Percentiles rank a stretch among this genome's conserved stretches.
phyloP scores from a whole-genome alignment of 1,140 invertebrate species.

The Teleopsis dalmanni region DNA sequence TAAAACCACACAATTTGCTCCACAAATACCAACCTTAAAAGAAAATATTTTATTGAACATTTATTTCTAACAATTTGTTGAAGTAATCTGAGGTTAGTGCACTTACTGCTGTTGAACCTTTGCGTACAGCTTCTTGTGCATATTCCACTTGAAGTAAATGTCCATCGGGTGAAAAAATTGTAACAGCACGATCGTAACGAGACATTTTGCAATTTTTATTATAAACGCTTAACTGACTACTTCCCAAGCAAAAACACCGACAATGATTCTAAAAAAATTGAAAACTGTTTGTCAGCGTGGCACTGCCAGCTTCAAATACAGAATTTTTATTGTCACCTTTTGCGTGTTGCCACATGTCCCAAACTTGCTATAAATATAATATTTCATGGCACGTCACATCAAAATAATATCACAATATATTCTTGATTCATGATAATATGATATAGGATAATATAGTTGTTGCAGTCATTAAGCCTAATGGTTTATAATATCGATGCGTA shows the following conservation, averaged over 20 bases:
- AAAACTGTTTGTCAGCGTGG: conserved; percentile 19
- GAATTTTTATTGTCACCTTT: too few species aligned
- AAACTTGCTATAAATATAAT: too few species aligned
- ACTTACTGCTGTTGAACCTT: conserved; percentile 95
- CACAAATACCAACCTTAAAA: conserved; percentile 90
- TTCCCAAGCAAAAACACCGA: conserved; percentile 3
- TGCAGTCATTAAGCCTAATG: too few species aligned
- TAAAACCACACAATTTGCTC: conserved; percentile 90
- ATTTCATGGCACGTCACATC: too few species aligned
- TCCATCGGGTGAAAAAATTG: conserved; percentile 99
- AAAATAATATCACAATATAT: too few species aligned
- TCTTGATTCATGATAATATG: too few species aligned
- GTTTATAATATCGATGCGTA: too few species aligned
- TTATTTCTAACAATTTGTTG: conserved; percentile 1
- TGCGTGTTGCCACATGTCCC: too few species aligned
- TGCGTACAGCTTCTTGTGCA: conserved; percentile 98
- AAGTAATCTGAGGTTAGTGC: conserved; percentile 14
- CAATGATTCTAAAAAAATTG: conserved; percentile 13
- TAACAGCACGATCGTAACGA: conserved; percentile 97
- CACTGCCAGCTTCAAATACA: not conserved
- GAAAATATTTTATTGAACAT: not conserved
- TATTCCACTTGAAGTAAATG: conserved; percentile 99
- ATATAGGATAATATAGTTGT: too few species aligned
- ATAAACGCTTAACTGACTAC: not conserved
- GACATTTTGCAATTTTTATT: conserved; percentile 47